Evolutionary conservation across 2,888 invertebrate species (phyloP).

Genomic region (Nowickia ferox): DNA sequence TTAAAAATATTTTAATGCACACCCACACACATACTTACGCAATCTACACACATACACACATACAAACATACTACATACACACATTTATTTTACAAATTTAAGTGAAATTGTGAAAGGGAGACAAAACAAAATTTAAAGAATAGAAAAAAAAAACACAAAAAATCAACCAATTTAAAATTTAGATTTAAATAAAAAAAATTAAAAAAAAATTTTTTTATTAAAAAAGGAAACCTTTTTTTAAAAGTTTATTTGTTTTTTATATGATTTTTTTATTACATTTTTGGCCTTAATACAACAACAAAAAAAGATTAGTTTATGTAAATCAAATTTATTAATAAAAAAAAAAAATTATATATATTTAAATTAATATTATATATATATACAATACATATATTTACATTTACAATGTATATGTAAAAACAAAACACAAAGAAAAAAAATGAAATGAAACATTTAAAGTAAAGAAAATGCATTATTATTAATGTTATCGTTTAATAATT

Average conservation of each 20-base stretch:
- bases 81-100: slow-evolving; percentile 67
- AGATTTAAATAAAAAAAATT: slow-evolving; percentile 56
- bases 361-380: slow-evolving; percentile 69
- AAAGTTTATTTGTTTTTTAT: slow-evolving; percentile 61
- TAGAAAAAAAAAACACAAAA: slow-evolving; percentile 47
- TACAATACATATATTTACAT: slow-evolving; percentile 72
- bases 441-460: slow-evolving; percentile 12
- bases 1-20: not conserved
- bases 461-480: slow-evolving; percentile 64
- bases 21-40: slow-evolving; percentile 18
- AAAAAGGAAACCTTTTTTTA: slow-evolving; percentile 59
- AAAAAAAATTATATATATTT: slow-evolving; percentile 64
- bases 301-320: slow-evolving; percentile 74
- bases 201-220: slow-evolving; percentile 48
- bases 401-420: slow-evolving; percentile 71
- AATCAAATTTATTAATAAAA: slow-evolving; percentile 70
- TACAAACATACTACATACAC: slow-evolving; percentile 52
- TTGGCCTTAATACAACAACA: slow-evolving; percentile 78
- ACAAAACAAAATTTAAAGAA: slow-evolving; percentile 48
- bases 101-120: slow-evolving; percentile 68
- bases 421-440: slow-evolving; percentile 24
- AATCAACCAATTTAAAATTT: slow-evolving; percentile 64
- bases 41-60: slow-evolving; percentile 20
- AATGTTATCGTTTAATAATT: slow-evolving; percentile 68
- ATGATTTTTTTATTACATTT: slow-evolving; percentile 76